Percentiles rank a stretch among this genome's conserved stretches.
These are phyloP conservation scores for Eurypyga helias DNA, from an alignment of 2,113 vertebrate genomes.

Conservation along the genomic window DNA sequence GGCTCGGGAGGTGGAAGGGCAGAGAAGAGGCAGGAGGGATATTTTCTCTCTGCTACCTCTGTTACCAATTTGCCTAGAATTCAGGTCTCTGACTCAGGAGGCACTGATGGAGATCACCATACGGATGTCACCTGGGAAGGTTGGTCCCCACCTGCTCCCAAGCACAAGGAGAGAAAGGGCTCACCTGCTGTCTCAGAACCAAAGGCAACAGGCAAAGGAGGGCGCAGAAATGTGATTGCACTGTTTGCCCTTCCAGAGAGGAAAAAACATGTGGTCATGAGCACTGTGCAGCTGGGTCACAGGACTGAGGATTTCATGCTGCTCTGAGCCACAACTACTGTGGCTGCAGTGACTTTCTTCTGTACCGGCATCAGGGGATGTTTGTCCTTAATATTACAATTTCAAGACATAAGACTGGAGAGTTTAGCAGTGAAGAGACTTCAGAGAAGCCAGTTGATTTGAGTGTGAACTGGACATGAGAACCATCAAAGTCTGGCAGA, in stretches of 20 bases:
- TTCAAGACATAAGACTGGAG: neutral
- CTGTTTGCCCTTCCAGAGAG: neutral
- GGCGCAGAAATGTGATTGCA: neutral
- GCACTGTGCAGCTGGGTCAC: neutral
- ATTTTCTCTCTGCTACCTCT: neutral
- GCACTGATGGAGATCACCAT: neutral
- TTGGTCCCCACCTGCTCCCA: neutral
- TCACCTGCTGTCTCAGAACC: neutral
- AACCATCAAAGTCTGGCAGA: neutral
- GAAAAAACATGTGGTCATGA: neutral
- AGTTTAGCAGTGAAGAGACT: neutral
- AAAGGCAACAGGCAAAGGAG: neutral
- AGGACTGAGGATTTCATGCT: neutral
- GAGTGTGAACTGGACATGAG: neutral
- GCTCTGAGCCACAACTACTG: neutral
- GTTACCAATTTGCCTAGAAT: neutral
- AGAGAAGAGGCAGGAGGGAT: neutral
- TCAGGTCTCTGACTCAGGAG: neutral
- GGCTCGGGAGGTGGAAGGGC: neutral
- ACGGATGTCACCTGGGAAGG: neutral
- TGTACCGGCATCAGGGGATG: neutral
- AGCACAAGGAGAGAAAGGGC: neutral
- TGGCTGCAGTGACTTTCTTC: neutral
- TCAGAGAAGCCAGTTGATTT: neutral
- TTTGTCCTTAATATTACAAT: neutral